Base-by-base conservation (phyloP, 2,797 vertebrate genomes). In the Xenopus petersii region DNA sequence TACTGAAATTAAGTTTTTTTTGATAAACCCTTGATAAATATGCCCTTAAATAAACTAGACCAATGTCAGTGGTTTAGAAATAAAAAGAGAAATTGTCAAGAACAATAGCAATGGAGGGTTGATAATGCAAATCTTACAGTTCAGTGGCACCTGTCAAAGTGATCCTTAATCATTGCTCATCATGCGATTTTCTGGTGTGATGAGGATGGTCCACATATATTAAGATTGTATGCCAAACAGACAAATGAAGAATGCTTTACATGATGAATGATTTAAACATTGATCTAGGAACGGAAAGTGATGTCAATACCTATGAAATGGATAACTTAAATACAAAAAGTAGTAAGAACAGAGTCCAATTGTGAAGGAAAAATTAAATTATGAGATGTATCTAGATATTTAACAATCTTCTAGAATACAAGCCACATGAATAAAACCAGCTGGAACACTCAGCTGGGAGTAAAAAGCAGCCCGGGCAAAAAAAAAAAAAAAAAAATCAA, bases 191-290 rank as follows among this genome's bases (percentile, higher is more conserved):
- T 42, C 51, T 78, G 75, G 75, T 51, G 55, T 30, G 46, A 47
- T 48, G 58, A 60, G 24, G 74, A 75, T 70, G 67, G 61, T 33
- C 62, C 67, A 64, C 59, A 60, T 77, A 15, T 15, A 12, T 42
- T 47, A 64, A 70, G 60, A 75, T 56, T 30, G 7, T 30, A 78
- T 69, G 60, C 24, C 26, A 42, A 49, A 79, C 71, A 79, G 26
- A 79, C 55, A 79, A 42, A 79, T 78, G 76, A 56, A 56, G 12
- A 73, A 77, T 69, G 60, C 61, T 70, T 74, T 54, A 79, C 30
- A 70, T 66, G n/a, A 17, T n/a, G 68, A 70, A 70, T 64, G 67
- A 65, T 42, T 7, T 48, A 26, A 60, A 59, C 36, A 74, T 42
- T 55, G 61, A 70, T 79, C 76, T 74, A 62, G 55, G 67, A 74